Base-by-base conservation (phyloP, 2,888 invertebrate species). In the Acleris laterana region DNA sequence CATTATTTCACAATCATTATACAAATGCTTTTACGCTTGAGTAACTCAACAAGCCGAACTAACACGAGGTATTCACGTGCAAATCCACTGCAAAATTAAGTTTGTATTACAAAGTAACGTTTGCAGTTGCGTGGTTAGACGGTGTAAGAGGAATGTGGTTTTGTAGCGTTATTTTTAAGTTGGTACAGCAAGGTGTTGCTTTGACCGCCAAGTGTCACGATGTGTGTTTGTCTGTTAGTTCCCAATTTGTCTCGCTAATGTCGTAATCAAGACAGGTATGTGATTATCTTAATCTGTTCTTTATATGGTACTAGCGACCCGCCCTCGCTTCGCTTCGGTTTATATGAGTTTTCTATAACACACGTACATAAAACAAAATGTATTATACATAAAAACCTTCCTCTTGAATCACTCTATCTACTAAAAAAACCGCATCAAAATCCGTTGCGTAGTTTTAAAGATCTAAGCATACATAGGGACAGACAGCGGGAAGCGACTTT, bases 221-320 rank as follows among this genome's bases (percentile, higher is more conserved):
- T 28, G 56, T 44, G 22, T 59, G 53, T 44, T 56, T 20, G 53
- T 50, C n/a, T 49, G 58, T 48, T 58, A 9, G 61, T 57, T 51
- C 49, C 38, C 66, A 62, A 66, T 66, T 62, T 57, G 61, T 66
- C 57, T 57, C 61, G 66, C 46, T 55, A 52, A 57, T 46, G 42
- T 16, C 5, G 59, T 48, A 60, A 58, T 51, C 63, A 42, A 38
- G 44, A 42, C 51, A 49, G 59, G 55, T 17, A 20, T 38, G 49
- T 49, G 63, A 13, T 48, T 38, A 38, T 13, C 13, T 13, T 38
- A 38, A 38, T 32, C 3, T 25, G 6, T 25, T 6, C 25, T 25
- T 25, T 25, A 6, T 2, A 25, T 6, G 25, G 7, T 25, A 6
- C n/a, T n/a, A n/a, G n/a, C n/a, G n/a, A n/a, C n/a, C n/a, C n/a